A percentile compares a stretch with the other conserved stretches of the same genome.
Conservation (phyloP, 2,888 invertebrate genomes). For the Brachypalpus laphriformis region DNA sequence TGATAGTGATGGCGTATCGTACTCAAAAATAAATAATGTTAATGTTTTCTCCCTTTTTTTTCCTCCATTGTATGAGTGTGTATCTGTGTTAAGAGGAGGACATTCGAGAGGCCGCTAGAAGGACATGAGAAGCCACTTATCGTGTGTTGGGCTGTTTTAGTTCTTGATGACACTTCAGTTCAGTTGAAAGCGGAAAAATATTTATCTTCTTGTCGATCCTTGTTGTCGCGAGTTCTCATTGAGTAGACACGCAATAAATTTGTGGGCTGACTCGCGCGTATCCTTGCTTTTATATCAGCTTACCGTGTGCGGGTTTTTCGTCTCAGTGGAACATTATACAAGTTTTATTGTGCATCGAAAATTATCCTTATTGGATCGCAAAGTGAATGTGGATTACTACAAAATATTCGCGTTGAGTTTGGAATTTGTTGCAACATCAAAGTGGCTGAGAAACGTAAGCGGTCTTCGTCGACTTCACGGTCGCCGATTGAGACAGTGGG, state of each 20-base stretch:
- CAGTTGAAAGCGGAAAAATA: conserved; percentile 75
- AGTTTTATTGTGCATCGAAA: neutral
- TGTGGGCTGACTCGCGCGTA: conserved; percentile 34
- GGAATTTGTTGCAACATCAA: conserved; percentile 75
- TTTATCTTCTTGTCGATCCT: conserved; percentile 67
- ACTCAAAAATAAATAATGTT: conserved; percentile 73
- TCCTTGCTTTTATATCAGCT: neutral
- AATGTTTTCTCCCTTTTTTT: conserved; percentile 37
- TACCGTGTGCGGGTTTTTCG: neutral
- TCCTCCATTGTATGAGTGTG: conserved; percentile 7
- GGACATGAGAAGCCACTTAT: conserved; percentile 83
- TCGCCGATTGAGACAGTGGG: conserved; percentile 77
- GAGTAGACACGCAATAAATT: conserved; percentile 61
- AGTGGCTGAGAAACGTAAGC: conserved; percentile 83
- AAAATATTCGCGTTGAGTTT: conserved; percentile 13
- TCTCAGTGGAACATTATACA: neutral
- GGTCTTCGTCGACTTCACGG: conserved; percentile 80
- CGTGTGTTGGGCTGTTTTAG: conserved; percentile 79
- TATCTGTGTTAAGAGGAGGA: conserved; percentile 72
- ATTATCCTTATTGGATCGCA: conserved; percentile 21
- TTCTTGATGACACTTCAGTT: conserved; percentile 83
- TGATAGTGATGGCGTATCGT: conserved; percentile 68
- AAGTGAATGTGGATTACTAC: conserved; percentile 61
- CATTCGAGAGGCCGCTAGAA: conserved; percentile 76
- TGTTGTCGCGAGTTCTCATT: conserved; percentile 44